Conservation (phyloP, 2,797 vertebrate species). For the Rhincodon typus region DNA sequence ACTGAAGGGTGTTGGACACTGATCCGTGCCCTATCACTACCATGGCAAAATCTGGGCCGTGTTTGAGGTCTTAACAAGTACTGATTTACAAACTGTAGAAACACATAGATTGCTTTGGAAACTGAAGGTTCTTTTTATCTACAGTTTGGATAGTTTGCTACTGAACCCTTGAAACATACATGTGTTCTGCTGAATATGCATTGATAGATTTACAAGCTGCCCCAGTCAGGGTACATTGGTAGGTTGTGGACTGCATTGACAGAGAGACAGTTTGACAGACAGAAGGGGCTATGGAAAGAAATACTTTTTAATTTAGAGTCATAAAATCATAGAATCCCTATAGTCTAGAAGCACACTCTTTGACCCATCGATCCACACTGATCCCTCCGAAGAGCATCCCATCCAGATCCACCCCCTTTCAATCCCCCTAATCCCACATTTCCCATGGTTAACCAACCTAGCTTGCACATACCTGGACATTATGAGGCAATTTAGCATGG, state of each 20-base stretch:
- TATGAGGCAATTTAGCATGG: too few species aligned
- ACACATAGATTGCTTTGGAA: background rate
- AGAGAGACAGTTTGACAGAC: background rate
- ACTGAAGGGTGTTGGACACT: background rate
- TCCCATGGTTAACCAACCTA: too few species aligned
- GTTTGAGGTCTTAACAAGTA: background rate
- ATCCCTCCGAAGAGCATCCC: too few species aligned
- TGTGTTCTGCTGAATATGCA: too few species aligned
- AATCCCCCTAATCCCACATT: too few species aligned
- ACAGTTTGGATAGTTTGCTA: background rate
- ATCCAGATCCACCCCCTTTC: too few species aligned
- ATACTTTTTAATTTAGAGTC: background rate
- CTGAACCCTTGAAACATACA: background rate
- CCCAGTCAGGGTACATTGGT: background rate
- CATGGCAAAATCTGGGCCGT: background rate
- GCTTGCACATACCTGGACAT: too few species aligned
- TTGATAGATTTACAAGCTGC: background rate
- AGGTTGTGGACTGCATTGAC: background rate
- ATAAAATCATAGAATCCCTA: too few species aligned
- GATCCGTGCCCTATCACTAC: too few species aligned
- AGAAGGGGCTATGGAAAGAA: background rate
- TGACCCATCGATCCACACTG: too few species aligned
- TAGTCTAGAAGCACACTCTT: too few species aligned
- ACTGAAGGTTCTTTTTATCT: background rate
- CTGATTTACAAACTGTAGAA: background rate